These are phyloP conservation scores for Aleiodes testaceus DNA, from an alignment of 2,888 invertebrate genomes.

Conservation along the genomic window DNA sequence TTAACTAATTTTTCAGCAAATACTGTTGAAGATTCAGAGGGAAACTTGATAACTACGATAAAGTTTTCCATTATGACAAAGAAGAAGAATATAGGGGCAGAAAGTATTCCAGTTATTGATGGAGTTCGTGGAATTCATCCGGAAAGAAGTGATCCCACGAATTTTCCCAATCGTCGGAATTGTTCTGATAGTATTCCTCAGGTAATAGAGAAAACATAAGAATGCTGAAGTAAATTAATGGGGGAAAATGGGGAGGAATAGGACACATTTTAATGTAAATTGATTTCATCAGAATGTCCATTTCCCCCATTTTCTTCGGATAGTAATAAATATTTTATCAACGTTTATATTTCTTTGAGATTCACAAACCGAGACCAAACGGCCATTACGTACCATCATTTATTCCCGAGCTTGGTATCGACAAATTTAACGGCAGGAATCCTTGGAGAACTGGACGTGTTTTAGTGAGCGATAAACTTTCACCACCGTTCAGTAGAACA, in stretches of 20 bases:
- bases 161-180: constrained; percentile 40
- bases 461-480: constrained; percentile 61
- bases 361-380: too few species aligned
- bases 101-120: constrained; percentile 60
- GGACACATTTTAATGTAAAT: too few species aligned
- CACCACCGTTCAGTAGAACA: constrained; percentile 58
- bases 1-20: constrained; percentile 56
- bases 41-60: constrained; percentile 58
- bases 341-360: too few species aligned
- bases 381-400: too few species aligned
- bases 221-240: too few species aligned
- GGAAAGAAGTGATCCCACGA: constrained; percentile 14
- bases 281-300: too few species aligned
- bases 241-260: too few species aligned
- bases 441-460: constrained; percentile 44
- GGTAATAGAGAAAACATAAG: constrained; percentile 46
- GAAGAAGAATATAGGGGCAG: constrained; percentile 41
- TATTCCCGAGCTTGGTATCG: constrained; percentile 11
- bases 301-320: too few species aligned
- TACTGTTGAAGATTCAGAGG: constrained; percentile 48
- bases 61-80: constrained; percentile 57
- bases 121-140: constrained; percentile 52
- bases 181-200: constrained; percentile 54
- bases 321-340: too few species aligned
- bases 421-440: constrained; percentile 39